Evolutionary conservation across 1,140 invertebrate genomes (phyloP), one percentile per base, ranked within the genome.

Genomic region (Diabrotica virgifera): DNA sequence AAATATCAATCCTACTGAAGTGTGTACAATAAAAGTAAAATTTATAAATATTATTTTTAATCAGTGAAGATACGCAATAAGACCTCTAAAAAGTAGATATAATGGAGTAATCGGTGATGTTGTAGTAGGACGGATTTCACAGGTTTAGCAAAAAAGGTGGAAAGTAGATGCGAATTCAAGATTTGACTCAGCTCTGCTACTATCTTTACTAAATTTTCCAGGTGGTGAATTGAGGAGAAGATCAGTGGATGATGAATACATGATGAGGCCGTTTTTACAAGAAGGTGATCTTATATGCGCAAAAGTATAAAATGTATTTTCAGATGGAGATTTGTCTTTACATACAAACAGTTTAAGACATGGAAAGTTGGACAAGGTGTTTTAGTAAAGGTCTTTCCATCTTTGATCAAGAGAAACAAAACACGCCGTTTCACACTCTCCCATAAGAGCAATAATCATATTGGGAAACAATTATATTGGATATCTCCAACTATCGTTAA

Each of bases 381-480:
- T 14, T 82, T 99, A 66, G 80, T 99, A 0, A 92, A 93, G 82
- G 95, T 99, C 0, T 91, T 93, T 14, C 93, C 96, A 6, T 91
- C 92, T n/a, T 79, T 99, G 9, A 90, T 99, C 14, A 96, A 95
- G 78, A 84, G 95, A 24, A 87, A 94, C 57, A 99, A 99, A 80
- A 96, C 92, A 52, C 96, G 99, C 80, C n/a, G n/a, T 99, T 98
- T 77, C 96, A 98, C 75, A 93, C 93, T 79, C 82, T 99, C 88
- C 91, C 0, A 93, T 90, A 78, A 96, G 96, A 0, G 90, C 91
- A 0, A 93, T 89, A 68, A 81, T 99, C 7, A 97, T 99, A 63
- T 85, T 99, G 7, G 97, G 97, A 7, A 96, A 95, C 72, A 99
- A 99, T 80, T 97, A 90, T 71, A 90, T 99, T 99, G 95, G 95